Evolutionary conservation across 2,113 vertebrate species (phyloP).

Genomic region (Zosterops borbonicus): DNA sequence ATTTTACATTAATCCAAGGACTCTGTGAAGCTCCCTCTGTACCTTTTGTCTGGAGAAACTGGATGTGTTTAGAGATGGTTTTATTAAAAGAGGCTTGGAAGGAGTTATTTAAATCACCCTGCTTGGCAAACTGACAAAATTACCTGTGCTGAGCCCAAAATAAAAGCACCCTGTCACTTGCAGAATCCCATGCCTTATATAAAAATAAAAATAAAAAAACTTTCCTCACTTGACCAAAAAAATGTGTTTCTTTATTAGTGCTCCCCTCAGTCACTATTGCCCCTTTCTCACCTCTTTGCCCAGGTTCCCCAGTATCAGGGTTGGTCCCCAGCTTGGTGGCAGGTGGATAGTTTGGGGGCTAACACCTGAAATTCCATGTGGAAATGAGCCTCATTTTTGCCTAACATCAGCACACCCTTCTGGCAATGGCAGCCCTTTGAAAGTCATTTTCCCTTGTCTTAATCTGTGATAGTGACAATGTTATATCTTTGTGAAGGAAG

Average conservation of each 20-base stretch:
- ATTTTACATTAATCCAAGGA: not conserved
- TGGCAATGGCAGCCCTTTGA: not conserved
- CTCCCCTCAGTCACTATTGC: rapidly evolving
- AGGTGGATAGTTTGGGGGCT: not conserved
- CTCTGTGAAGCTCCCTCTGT: not conserved
- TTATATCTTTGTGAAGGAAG: not conserved
- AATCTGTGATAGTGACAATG: not conserved
- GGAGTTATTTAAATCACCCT: not conserved
- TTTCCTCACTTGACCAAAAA: not conserved
- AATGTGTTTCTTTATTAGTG: rapidly evolving
- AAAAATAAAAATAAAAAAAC: not conserved
- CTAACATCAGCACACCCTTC: not conserved
- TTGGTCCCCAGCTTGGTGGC: rapidly evolving
- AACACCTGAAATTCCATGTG: rapidly evolving
- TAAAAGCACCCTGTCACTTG: rapidly evolving
- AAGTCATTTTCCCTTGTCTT: not conserved
- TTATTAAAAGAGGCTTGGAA: not conserved
- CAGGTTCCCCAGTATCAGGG: not conserved
- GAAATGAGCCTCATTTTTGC: not conserved
- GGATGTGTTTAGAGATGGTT: not conserved
- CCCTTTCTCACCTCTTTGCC: no score
- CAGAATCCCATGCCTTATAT: not conserved
- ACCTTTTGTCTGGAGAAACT: not conserved
- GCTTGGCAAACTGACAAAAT: not conserved
- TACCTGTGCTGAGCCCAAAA: not conserved